Evolutionary conservation across 2,888 invertebrate species (phyloP).

Genomic region (Ophion slaviceki): DNA sequence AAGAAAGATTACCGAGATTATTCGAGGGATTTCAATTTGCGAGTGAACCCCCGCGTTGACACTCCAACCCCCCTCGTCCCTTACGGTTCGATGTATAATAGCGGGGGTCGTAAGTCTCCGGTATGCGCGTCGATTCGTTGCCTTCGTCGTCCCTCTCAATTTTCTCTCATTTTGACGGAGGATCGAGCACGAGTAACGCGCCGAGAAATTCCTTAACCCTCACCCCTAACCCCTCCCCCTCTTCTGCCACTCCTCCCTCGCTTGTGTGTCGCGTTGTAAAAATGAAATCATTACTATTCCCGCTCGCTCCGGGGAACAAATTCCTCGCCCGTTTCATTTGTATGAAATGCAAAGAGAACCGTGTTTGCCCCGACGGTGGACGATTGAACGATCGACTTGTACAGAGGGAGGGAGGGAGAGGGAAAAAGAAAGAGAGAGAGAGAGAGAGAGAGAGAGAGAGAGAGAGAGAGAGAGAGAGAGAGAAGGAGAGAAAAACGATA

Average conservation of each 20-base stretch:
- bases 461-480: not conserved
- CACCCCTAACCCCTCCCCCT: not conserved
- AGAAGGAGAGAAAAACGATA: slow-evolving; percentile 15
- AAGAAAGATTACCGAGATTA: slow-evolving; percentile 65
- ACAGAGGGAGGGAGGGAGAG: not conserved
- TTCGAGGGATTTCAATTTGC: slow-evolving; percentile 65
- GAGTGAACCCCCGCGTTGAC: slow-evolving; percentile 16
- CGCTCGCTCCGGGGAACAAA: slow-evolving; percentile 22
- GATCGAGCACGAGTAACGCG: slow-evolving; percentile 38
- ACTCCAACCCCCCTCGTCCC: not conserved
- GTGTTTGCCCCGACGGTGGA: slow-evolving; percentile 10
- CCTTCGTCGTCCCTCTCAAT: slow-evolving; percentile 50
- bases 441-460: not conserved
- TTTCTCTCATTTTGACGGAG: slow-evolving; percentile 56
- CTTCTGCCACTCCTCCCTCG: not conserved
- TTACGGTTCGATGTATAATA: slow-evolving; percentile 49
- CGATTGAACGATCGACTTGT: slow-evolving; percentile 42
- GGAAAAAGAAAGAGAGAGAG: not conserved
- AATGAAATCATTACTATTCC: slow-evolving; percentile 49
- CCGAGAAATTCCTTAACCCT: slow-evolving; percentile 39
- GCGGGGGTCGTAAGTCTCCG: slow-evolving; percentile 26
- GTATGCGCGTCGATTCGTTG: slow-evolving; percentile 56
- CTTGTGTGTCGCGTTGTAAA: slow-evolving; percentile 31
- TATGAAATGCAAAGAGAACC: slow-evolving; percentile 14
- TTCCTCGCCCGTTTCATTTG: slow-evolving; percentile 36